Conservation (phyloP, 2,888 invertebrate species). For the Arrhopalites spinosus region DNA sequence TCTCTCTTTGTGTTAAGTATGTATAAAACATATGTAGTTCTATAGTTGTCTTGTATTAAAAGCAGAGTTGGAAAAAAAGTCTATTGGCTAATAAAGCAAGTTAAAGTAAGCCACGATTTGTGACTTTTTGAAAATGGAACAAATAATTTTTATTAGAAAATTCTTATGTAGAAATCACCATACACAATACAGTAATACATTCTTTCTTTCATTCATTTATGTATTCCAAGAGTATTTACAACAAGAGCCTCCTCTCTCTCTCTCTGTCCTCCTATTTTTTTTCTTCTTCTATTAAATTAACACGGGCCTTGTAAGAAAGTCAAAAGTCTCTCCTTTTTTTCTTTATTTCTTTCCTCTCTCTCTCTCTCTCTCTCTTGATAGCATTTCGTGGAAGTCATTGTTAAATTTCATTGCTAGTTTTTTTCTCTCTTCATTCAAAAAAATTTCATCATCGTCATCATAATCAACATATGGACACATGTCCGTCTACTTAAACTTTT, state of each 20-base stretch:
- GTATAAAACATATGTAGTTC: not conserved
- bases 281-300: not conserved
- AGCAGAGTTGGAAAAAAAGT: not conserved
- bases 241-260: slow-evolving; percentile 13
- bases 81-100: too few species aligned
- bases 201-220: slow-evolving; percentile 23
- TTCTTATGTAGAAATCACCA: not conserved
- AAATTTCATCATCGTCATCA: slow-evolving; percentile 15
- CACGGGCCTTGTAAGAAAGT: not conserved
- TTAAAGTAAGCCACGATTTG: too few species aligned
- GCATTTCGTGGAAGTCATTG: slow-evolving; percentile 18
- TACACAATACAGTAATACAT: slow-evolving; percentile 18
- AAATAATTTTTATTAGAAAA: not conserved
- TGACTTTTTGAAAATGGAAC: not conserved
- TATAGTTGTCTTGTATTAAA: not conserved
- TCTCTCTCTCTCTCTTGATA: slow-evolving; percentile 12
- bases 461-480: not conserved
- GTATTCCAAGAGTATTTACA: too few species aligned
- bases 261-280: slow-evolving; percentile 12
- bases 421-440: slow-evolving; percentile 6
- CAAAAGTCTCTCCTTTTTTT: not conserved
- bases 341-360: not conserved
- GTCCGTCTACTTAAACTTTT: not conserved
- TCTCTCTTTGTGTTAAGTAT: not conserved
- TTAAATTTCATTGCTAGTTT: slow-evolving; percentile 3